A percentile compares a stretch with the other conserved stretches of the same genome.
Conservation (phyloP, 2,797 vertebrate genomes). For the Amblyraja radiata region DNA sequence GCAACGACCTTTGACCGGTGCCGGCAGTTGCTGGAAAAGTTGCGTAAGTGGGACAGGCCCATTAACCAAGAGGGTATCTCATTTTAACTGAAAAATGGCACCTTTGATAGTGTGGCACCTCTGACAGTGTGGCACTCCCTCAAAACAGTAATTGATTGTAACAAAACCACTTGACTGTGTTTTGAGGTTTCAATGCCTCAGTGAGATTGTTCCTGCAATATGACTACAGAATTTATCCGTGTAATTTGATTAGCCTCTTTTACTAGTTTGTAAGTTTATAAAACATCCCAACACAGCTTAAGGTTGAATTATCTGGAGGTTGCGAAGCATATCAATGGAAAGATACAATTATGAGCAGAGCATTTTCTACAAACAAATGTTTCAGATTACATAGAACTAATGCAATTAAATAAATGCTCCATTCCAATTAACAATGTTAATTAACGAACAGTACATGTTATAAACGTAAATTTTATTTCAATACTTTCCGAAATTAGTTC, state of each 20-base stretch:
- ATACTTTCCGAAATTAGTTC: not conserved
- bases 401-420: conserved; percentile 29
- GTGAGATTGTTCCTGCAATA: not conserved
- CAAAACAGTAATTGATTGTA: not conserved
- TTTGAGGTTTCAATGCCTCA: conserved; percentile 4
- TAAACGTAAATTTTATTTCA: conserved; percentile 28
- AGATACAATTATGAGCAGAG: conserved; percentile 2
- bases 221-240: not conserved
- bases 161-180: not conserved
- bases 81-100: not conserved
- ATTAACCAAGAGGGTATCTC: not conserved
- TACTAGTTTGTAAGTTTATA: not conserved
- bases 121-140: not conserved
- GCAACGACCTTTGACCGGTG: too few species aligned
- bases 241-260: not conserved
- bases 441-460: not conserved
- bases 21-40: too few species aligned
- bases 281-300: not conserved
- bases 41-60: too few species aligned
- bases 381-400: not conserved
- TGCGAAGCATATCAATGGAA: not conserved
- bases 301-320: not conserved
- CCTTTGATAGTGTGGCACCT: not conserved
- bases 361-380: conserved; percentile 15
- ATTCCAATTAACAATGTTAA: conserved; percentile 21